Percentiles rank a stretch among this genome's conserved stretches.
Conservation (phyloP, 2,113 vertebrate species). For the Dasypus novemcinctus region DNA sequence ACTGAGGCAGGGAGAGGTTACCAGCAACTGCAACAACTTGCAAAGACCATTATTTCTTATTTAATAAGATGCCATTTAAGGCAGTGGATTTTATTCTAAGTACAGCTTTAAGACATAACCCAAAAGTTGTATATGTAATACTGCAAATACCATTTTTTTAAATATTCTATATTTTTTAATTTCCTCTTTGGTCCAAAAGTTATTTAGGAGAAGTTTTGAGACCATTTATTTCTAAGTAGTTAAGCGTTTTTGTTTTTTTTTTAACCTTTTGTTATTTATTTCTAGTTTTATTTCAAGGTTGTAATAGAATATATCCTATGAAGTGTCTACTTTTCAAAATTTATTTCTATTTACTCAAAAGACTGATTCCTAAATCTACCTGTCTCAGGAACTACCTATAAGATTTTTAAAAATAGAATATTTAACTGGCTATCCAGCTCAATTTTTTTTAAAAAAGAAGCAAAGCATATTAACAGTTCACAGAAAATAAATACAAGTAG, state of each 20-base stretch:
- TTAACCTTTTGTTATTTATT: slow-evolving; percentile 18
- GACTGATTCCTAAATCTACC: background rate
- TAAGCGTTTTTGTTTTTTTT: no score
- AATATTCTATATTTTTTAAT: slow-evolving; percentile 5
- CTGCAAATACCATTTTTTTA: slow-evolving; percentile 3
- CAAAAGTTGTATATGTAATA: background rate
- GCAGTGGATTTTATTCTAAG: slow-evolving; percentile 3
- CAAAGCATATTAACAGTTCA: background rate
- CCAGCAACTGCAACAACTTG: background rate
- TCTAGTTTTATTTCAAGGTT: background rate
- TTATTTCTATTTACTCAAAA: background rate
- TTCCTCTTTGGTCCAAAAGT: background rate
- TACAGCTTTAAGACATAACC: background rate
- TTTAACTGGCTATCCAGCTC: background rate
- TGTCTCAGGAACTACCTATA: background rate
- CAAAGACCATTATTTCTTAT: background rate
- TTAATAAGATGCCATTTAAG: background rate
- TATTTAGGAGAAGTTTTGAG: slow-evolving; percentile 10
- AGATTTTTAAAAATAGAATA: slow-evolving; percentile 36
- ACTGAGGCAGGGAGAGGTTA: background rate
- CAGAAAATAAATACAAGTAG: slow-evolving; percentile 12
- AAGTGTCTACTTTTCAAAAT: slow-evolving; percentile 10
- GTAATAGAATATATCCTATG: background rate
- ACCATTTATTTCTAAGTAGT: background rate
- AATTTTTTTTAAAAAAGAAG: background rate